These are phyloP conservation scores for Hipparchia sbordonii DNA, from an alignment of 2,888 invertebrate genomes.

Conservation along the genomic window DNA sequence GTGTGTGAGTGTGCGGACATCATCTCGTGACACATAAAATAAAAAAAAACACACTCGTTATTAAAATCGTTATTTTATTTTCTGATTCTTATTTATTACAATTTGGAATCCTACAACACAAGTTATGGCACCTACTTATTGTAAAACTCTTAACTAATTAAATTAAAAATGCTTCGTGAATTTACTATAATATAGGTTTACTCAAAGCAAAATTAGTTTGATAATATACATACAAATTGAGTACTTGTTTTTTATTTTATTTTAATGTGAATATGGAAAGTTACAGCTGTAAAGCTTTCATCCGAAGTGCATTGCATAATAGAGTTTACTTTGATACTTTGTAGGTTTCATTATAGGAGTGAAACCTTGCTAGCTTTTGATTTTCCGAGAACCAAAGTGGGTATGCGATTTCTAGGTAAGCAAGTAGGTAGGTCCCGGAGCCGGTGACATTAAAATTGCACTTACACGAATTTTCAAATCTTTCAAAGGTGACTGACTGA, in stretches of 20 bases:
- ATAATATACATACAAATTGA: neutral
- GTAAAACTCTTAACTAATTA: neutral
- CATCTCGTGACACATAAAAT: too few relatives aligned
- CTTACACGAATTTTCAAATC: too few relatives aligned
- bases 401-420: neutral
- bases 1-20: too few relatives aligned
- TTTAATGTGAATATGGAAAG: neutral
- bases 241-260: neutral
- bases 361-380: neutral
- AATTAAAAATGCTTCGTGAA: neutral
- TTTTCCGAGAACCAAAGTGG: neutral
- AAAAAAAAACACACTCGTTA: neutral
- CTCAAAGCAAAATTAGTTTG: neutral
- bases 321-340: neutral
- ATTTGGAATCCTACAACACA: conserved; percentile 3
- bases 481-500: too few relatives aligned
- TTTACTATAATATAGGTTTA: neutral
- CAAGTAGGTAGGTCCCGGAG: neutral
- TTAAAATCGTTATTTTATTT: neutral
- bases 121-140: conserved; percentile 7
- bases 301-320: neutral
- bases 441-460: too few relatives aligned
- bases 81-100: conserved; percentile 9
- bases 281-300: neutral
- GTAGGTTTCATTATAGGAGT: conserved; percentile 1